phyloP scores from a whole-genome alignment of 2,797 vertebrate genomes.

The Hylomyscus alleni region DNA sequence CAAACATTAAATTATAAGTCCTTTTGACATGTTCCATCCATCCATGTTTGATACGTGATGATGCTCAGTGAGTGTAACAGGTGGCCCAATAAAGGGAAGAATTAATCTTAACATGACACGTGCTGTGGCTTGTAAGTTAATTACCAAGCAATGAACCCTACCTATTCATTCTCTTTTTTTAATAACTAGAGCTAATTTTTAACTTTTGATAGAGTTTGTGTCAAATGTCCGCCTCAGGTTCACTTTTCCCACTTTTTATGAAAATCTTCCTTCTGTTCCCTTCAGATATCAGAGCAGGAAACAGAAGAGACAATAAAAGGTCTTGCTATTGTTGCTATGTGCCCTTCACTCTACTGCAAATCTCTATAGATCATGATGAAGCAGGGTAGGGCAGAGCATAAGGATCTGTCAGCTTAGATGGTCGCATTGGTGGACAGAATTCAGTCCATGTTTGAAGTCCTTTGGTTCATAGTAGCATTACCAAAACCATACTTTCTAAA shows the following conservation, averaged over 20 bases:
- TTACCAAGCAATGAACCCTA: not conserved
- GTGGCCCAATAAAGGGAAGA: slow-evolving; percentile 28
- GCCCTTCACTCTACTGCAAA: not conserved
- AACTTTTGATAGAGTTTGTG: slow-evolving; percentile 14
- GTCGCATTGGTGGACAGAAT: not conserved
- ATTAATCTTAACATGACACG: not conserved
- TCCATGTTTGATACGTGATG: slow-evolving; percentile 29
- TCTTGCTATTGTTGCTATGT: not conserved
- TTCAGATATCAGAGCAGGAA: not conserved
- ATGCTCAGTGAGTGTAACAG: not conserved
- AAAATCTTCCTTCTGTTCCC: not conserved
- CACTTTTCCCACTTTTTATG: slow-evolving; percentile 27
- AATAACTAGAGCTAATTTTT: slow-evolving; percentile 1
- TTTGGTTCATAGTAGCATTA: not conserved
- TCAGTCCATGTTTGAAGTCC: not conserved
- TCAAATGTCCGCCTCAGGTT: slow-evolving; percentile 12
- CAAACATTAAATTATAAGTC: not conserved
- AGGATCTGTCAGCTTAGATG: accelerated
- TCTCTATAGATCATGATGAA: not conserved
- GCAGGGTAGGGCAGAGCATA: not conserved
- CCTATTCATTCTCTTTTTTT: slow-evolving; percentile 38
- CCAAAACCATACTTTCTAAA: not conserved
- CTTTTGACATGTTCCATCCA: not conserved
- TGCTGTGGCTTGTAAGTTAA: slow-evolving; percentile 37
- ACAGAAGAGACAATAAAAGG: not conserved